Conservation (phyloP, 2,888 invertebrate species). For the Eretmocerus hayati region DNA sequence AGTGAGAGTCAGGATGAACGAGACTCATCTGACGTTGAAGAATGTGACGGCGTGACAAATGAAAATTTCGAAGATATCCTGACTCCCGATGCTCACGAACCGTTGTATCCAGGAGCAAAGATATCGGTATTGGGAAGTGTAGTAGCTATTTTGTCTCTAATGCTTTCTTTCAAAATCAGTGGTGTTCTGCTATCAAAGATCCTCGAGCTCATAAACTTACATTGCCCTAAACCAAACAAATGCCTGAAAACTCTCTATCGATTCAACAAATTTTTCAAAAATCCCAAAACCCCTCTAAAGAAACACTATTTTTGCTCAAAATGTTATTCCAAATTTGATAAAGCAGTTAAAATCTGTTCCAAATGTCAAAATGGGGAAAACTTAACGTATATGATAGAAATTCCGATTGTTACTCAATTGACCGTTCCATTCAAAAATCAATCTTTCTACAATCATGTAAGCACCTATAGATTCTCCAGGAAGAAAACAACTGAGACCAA, state of each 20-base stretch:
- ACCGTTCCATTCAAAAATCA: conserved; percentile 5
- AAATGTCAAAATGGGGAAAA: neutral
- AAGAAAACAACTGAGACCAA: neutral
- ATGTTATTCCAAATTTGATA: conserved; percentile 6
- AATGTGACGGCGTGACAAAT: too few species aligned
- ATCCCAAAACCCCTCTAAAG: neutral
- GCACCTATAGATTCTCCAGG: conserved; percentile 21
- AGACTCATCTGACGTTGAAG: too few species aligned
- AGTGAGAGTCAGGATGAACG: too few species aligned
- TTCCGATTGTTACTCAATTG: conserved; percentile 13
- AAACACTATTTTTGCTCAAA: conserved; percentile 15
- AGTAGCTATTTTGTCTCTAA: conserved; percentile 12
- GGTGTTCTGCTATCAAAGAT: conserved; percentile 6
- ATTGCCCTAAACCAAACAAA: conserved; percentile 6
- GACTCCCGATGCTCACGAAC: neutral
- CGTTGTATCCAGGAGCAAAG: conserved; percentile 14
- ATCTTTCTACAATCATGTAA: conserved; percentile 13
- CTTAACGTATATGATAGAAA: conserved; percentile 15
- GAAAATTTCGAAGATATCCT: neutral
- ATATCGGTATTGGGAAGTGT: conserved; percentile 16
- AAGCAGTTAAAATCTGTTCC: neutral
- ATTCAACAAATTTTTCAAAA: conserved; percentile 12
- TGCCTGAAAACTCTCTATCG: conserved; percentile 8
- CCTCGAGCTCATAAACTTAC: conserved; percentile 6
- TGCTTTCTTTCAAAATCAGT: conserved; percentile 6